Evolutionary conservation across 2,888 invertebrate species (phyloP), one percentile per base, ranked within the genome.

Genomic region (Chydorus sphaericus): DNA sequence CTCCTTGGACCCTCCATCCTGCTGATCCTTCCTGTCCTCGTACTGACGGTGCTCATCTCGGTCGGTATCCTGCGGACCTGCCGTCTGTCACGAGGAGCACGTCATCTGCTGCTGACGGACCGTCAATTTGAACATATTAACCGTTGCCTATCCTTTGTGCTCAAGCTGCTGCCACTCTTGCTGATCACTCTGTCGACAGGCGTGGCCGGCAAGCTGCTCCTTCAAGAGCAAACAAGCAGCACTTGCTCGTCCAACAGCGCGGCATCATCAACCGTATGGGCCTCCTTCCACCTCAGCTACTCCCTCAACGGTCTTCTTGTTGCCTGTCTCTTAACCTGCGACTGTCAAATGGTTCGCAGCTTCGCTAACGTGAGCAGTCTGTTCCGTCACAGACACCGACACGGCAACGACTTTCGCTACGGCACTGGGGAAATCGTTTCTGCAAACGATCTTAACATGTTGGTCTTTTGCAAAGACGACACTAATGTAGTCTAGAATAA

Each of bases 281-380:
- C 8, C 8, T n/a, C 39, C 7, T 71, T 69, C 62, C 67, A 69
- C n/a, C 60, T 67, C 20, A 63, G 69, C 55, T 69, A 67, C 57
- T 63, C 67, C 48, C 63, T 68, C 56, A 70, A 81, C 71, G 82
- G 81, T 38, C 73, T 80, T 58, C 72, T 78, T 60, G 75, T 81
- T 56, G 76, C 79, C 16, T 69, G 79, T 64, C 71, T 78, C 58
- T 78, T 79, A 54, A 78, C 79, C 26, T 79, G 80, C 66, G 79
- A 79, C 67, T 79, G 79, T 64, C 72, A 73, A 61, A 65, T 71
- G 36, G 16, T 56, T 18, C 28, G 30, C 16, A 56, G 50, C 50
- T 56, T 56, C 50, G 30, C 26, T 16, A 30, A 20, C 14, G 50
- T 29, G 39, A n/a, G n/a, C n/a, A n/a, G n/a, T n/a, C n/a, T n/a